These are phyloP conservation scores for Epinotia bilunana DNA, from an alignment of 2,888 invertebrate species.

Conservation along the genomic window DNA sequence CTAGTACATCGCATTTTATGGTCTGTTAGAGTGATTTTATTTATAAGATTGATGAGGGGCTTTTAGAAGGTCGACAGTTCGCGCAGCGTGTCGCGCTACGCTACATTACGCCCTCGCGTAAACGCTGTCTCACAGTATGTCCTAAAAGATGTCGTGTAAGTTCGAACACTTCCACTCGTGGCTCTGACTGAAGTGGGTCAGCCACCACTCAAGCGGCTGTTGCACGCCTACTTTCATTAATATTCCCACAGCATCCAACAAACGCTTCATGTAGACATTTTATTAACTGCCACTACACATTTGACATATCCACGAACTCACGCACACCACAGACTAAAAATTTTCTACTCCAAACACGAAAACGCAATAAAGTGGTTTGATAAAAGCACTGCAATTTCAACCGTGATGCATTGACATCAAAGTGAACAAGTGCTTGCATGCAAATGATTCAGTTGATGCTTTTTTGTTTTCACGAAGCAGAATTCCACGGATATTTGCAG, in stretches of 20 bases:
- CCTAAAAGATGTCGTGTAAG: not conserved
- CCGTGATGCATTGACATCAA: not conserved
- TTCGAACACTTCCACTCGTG: not conserved
- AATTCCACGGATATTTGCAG: constrained; percentile 39
- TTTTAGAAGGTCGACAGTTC: too few relatives aligned
- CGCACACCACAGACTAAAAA: constrained; percentile 21
- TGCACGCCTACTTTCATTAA: constrained; percentile 49
- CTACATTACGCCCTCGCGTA: too few relatives aligned
- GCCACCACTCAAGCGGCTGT: constrained; percentile 6
- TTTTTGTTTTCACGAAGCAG: constrained; percentile 5
- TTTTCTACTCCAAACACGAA: not conserved
- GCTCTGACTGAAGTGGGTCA: constrained; percentile 30
- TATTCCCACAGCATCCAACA: constrained; percentile 50
- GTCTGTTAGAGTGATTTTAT: too few relatives aligned
- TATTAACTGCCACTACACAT: constrained; percentile 48
- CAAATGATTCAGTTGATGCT: not conserved
- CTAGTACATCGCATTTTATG: too few relatives aligned
- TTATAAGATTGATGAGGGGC: too few relatives aligned
- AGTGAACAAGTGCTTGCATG: not conserved
- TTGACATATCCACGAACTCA: constrained; percentile 34
- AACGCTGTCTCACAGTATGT: too few relatives aligned
- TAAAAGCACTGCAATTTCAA: constrained; percentile 1
- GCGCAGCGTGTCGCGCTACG: too few relatives aligned
- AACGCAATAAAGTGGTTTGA: not conserved
- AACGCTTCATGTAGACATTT: constrained; percentile 52